These are phyloP conservation scores for Dysdera silvatica DNA, from an alignment of 1,140 invertebrate species.

Conservation along the genomic window DNA sequence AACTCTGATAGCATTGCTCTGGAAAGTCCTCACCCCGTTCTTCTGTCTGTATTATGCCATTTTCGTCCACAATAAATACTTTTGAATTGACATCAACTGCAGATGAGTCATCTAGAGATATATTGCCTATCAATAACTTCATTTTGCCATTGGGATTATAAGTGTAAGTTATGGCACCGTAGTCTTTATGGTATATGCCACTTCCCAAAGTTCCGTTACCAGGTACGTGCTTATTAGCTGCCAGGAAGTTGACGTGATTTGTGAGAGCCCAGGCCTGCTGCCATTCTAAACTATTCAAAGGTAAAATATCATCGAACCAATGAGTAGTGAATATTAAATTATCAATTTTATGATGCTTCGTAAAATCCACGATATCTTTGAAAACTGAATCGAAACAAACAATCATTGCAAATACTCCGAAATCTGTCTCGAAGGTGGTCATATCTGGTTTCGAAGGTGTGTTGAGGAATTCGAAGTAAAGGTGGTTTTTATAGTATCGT, in stretches of 20 bases:
- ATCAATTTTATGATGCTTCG: slow-evolving; percentile 50
- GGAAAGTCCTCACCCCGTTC: slow-evolving; percentile 13
- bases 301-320: slow-evolving; percentile 65
- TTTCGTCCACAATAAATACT: neutral
- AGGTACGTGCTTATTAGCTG: slow-evolving; percentile 50
- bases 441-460: slow-evolving; percentile 47
- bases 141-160: slow-evolving; percentile 13
- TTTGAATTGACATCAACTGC: neutral
- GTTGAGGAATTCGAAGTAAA: slow-evolving; percentile 55
- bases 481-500: slow-evolving; percentile 68
- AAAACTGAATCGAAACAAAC: slow-evolving; percentile 63
- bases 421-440: slow-evolving; percentile 52
- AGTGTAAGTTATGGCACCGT: slow-evolving; percentile 9
- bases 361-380: slow-evolving; percentile 4
- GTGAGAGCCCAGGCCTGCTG: slow-evolving; percentile 52
- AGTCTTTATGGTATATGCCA: slow-evolving; percentile 28
- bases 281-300: slow-evolving; percentile 50
- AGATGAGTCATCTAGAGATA: neutral
- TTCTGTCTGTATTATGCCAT: neutral
- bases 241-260: slow-evolving; percentile 52
- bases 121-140: slow-evolving; percentile 14
- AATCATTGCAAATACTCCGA: slow-evolving; percentile 58
- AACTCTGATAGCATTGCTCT: neutral
- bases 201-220: slow-evolving; percentile 26
- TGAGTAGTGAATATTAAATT: slow-evolving; percentile 63